Percentiles rank a stretch among this genome's conserved stretches.
Evolutionary conservation across 2,797 vertebrate genomes (phyloP).

Genomic region (Philypnodon macrostomus): DNA sequence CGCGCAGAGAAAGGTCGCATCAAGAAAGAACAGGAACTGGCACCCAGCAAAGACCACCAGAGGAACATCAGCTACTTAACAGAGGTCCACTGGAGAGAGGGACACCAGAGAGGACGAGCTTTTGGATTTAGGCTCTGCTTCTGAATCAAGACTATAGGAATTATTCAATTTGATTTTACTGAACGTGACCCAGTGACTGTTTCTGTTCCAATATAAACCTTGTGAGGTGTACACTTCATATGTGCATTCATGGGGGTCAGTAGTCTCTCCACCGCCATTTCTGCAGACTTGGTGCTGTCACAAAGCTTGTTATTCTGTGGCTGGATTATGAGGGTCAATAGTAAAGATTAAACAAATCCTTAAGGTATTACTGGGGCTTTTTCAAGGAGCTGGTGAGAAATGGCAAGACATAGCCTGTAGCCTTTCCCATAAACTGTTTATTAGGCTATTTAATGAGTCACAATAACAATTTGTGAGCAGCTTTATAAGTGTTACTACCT

Average conservation of each 20-base stretch:
- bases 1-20: constrained; percentile 20
- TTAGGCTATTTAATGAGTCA: too few species aligned
- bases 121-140: constrained; percentile 68
- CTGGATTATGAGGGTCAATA: not conserved
- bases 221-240: not conserved
- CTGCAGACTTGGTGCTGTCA: too few species aligned
- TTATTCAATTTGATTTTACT: not conserved
- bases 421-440: too few species aligned
- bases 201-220: not conserved
- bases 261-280: too few species aligned
- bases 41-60: constrained; percentile 32
- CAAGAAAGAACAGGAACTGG: constrained; percentile 8
- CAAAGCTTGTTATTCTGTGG: too few species aligned
- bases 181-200: not conserved
- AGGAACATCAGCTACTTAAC: constrained; percentile 54
- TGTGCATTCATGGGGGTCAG: not conserved
- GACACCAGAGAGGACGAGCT: constrained; percentile 65
- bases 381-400: not conserved
- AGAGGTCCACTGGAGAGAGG: constrained; percentile 31
- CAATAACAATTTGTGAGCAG: not conserved
- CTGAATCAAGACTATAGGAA: not conserved
- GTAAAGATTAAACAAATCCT: not conserved
- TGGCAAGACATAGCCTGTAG: not conserved
- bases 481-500: not conserved
- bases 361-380: not conserved